phyloP scores from a whole-genome alignment of 2,888 invertebrate species.

The Catotricha subobsoleta region DNA sequence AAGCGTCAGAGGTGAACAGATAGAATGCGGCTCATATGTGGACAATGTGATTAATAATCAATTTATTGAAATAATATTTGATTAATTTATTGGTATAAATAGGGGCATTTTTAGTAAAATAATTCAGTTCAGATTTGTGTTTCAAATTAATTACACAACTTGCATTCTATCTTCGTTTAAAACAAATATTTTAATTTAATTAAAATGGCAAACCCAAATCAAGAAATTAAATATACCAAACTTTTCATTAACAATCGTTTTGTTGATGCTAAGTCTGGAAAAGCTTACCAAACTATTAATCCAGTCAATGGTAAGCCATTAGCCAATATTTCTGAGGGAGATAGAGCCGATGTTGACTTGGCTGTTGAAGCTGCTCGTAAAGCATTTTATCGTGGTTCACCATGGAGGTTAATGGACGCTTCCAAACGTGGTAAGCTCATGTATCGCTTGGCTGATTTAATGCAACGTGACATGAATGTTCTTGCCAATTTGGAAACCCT shows the following conservation, averaged over 20 bases:
- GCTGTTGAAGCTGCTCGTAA: conserved; percentile 64
- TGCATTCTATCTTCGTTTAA: too few relatives aligned
- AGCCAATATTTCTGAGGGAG: conserved; percentile 61
- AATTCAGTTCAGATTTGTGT: too few relatives aligned
- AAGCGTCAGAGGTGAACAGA: too few relatives aligned
- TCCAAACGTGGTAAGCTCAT: conserved; percentile 58
- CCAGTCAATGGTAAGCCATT: conserved; percentile 64
- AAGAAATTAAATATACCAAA: conserved; percentile 37
- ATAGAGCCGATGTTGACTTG: conserved; percentile 64
- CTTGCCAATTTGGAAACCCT: conserved; percentile 58
- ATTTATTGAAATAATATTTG: too few relatives aligned
- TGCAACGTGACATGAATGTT: conserved; percentile 53
- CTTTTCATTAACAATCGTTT: conserved; percentile 69
- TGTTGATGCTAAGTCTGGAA: conserved; percentile 63
- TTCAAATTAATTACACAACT: too few relatives aligned
- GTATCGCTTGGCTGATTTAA: conserved; percentile 51
- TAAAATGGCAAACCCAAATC: conserved; percentile 30
- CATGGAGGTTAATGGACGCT: conserved; percentile 69
- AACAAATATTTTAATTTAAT: too few relatives aligned
- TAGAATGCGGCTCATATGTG: too few relatives aligned
- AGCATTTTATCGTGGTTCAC: conserved; percentile 53
- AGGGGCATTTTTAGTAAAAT: too few relatives aligned
- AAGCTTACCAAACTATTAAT: conserved; percentile 71
- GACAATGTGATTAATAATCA: too few relatives aligned
- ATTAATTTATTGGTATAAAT: too few relatives aligned